Base-by-base conservation (phyloP, 2,113 vertebrate species). In the Nannospalax galili region DNA sequence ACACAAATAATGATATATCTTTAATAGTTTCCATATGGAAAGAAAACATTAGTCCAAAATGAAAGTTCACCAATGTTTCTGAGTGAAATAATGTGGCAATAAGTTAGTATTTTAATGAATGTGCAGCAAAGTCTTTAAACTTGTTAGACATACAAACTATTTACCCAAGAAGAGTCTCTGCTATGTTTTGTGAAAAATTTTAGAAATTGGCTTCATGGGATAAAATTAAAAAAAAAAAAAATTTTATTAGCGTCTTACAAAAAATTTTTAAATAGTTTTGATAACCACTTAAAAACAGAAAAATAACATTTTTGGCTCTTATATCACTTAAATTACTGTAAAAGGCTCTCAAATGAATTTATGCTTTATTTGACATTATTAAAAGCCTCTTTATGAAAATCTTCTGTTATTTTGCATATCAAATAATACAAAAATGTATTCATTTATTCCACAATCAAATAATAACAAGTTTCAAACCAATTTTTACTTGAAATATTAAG, bases 231-330 rank as follows among this genome's bases (percentile, higher is more conserved):
- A 14, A 52, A 67, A 67, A 96, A 91, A 88, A 35, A 15, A 94
- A 74, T 89, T 94, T 94, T 78, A 91, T 91, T 94, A 95, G 19
- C 42, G 77, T 88, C 70, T 89, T 77, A 4, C 62, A n/a, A 91
- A 88, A 94, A 78, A 30, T 22, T 64, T 94, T 94, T 32, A 91
- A 92, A 40, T 90, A 26, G 35, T 52, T 93, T 90, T 32, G 52
- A 26, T 45, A 87, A 89, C 30, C 12, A 84, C 70, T 93, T 91
- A 64, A 88, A 84, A 69, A 62, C 4, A 87, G 79, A 91, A 11
- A 6, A 87, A 81, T 82, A 86, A 86, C 28, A 52, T 91, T 91
- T 90, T 37, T 84, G 26, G 30, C 30, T 93, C 8, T 80, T 94
- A 60, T 45, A 42, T 82, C 17, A 75, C 16, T 62, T 15, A 79